Base-by-base conservation (phyloP, 2,888 invertebrate species). In the Drosophila aldrichi region DNA sequence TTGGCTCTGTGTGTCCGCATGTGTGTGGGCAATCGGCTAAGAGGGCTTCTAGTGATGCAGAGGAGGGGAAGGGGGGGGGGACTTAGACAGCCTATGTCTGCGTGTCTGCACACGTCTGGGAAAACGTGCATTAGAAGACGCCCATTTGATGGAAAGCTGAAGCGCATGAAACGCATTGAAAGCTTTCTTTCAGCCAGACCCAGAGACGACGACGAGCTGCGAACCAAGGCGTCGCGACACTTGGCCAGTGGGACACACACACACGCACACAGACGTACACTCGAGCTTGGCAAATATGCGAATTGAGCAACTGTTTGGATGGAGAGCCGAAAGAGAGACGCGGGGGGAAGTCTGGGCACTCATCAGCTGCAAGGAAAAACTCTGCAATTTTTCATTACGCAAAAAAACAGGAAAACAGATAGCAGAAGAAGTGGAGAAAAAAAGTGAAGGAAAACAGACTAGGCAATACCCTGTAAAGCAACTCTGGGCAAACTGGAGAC, bases 21-120 rank as follows among this genome's bases (percentile, higher is more conserved):
- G 49, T 14, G 36, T 44, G 20, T 3, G 20, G 51, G 22, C 34
- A 8, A 2, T 20, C 9, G 51, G 16, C 5, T 52, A 10, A 22
- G 52, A 20, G 52, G 52, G 36, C 34, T 48, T 48, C 48, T 48
- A n/a, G 29, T 7, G n/a, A 12, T 49, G 51, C 51, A 51, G 18
- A 18, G 34, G 3, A 3, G 34, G 20, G 32, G 20, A 20, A n/a
- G n/a, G 20, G 6, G 1, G 48, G 18, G 32, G 49, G 20, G 20
- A 20, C 6, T 8, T 6, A 10, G 5, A 10, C 61, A 48, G 43
- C 49, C 64, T 62, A 16, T 38, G 55, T 66, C 48, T 49, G 48
- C 43, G 51, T 72, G 77, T 78, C 61, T 74, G 61, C 55, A 60
- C 79, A 79, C 75, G 75, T 75, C 59, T 65, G 59, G 74, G 67